Base-by-base conservation (phyloP, 2,888 invertebrate genomes). In the Pediacus dermestoides region DNA sequence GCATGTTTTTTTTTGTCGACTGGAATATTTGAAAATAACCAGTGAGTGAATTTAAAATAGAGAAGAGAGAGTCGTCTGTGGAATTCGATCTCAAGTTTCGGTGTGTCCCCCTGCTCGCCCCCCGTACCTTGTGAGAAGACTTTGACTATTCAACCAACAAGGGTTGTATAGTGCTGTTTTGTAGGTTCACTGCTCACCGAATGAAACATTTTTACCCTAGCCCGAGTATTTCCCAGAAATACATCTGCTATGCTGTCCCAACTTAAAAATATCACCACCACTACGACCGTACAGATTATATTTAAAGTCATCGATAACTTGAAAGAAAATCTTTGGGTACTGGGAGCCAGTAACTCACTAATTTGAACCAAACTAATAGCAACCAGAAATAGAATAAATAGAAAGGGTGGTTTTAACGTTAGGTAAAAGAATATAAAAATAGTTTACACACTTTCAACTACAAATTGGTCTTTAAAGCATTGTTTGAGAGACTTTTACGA, bases 161-260 rank as follows among this genome's bases (percentile, higher is more conserved):
- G n/a, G n/a, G n/a, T n/a, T n/a, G n/a, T n/a, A n/a, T n/a, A n/a
- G n/a, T n/a, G n/a, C n/a, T n/a, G n/a, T n/a, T n/a, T n/a, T n/a
- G n/a, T n/a, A n/a, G n/a, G n/a, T n/a, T n/a, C n/a, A n/a, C n/a
- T n/a, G n/a, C n/a, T n/a, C n/a, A n/a, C n/a, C n/a, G n/a, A n/a
- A n/a, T n/a, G n/a, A n/a, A n/a, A n/a, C 23, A 23, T 23, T 23
- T 23, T 10, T 10, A 23, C 23, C 23, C 23, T 10, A 23, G 23
- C 10, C 23, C n/a, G 23, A 23, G 13, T 14, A 14, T 28, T 57
- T 56, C 59, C 48, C 43, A 53, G 59, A 59, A 59, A 48, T 53
- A 51, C 59, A 59, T 59, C 60, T 60, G 60, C 53, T 8, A 13
- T 60, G 60, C 53, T 8, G n/a, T 12, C 56, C 48, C 44, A 42